Percentiles rank a stretch among this genome's conserved stretches.
Conservation (phyloP, 2,113 vertebrate species). For the Silurus glanis region DNA sequence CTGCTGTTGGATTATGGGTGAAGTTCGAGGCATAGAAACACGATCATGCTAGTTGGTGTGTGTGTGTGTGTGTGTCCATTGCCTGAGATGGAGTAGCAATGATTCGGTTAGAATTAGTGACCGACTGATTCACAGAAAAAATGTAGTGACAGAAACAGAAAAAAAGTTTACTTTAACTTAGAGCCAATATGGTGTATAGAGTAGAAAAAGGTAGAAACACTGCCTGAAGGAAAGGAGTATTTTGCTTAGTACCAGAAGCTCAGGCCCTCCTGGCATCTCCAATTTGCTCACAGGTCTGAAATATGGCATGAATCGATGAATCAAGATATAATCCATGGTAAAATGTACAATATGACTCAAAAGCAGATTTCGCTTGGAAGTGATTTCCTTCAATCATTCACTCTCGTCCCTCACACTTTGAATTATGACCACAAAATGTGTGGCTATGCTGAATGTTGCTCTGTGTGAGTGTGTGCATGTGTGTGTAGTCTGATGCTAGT, state of each 20-base stretch:
- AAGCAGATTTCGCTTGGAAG: not conserved
- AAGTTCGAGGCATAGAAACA: slow-evolving; percentile 64
- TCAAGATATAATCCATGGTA: not conserved
- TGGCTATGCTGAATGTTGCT: not conserved
- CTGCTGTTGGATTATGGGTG: slow-evolving; percentile 65
- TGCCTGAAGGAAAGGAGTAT: not conserved
- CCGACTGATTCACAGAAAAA: not conserved
- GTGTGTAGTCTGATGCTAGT: slow-evolving; percentile 14
- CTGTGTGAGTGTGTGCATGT: slow-evolving; percentile 5
- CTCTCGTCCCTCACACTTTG: no score
- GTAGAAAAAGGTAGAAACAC: not conserved
- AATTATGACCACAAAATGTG: not conserved
- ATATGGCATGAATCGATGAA: not conserved
- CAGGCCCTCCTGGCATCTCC: slow-evolving; percentile 3
- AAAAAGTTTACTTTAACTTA: not conserved
- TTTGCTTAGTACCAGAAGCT: not conserved
- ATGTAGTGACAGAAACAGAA: not conserved
- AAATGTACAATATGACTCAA: not conserved
- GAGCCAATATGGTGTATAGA: not conserved
- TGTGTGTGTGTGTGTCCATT: slow-evolving; percentile 22
- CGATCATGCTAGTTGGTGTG: slow-evolving; percentile 29
- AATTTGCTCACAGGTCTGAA: not conserved
- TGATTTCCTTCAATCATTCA: not conserved
- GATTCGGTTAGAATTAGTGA: not conserved
- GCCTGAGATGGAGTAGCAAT: not conserved